Base-by-base conservation (phyloP, 2,888 invertebrate species). In the Malthinus seriepunctatus region DNA sequence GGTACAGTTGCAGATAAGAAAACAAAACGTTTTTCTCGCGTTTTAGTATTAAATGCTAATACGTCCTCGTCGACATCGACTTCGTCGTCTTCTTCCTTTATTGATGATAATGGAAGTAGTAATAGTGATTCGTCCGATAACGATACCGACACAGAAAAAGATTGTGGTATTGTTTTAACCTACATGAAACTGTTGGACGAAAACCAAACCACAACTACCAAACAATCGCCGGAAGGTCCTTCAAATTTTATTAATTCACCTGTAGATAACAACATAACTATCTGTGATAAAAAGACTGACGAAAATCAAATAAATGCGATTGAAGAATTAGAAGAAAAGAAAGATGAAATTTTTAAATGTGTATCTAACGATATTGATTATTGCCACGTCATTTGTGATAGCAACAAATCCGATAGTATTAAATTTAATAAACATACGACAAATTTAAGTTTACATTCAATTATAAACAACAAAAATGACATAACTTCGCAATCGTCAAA, bases 41-140 rank as follows among this genome's bases (percentile, higher is more conserved):
- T 88, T 11, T 88, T 88, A 71, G 84, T 88, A 1, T 87, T 88
- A 12, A 88, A 88, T 69, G 86, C 85, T 6, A 74, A 73, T 49
- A 80, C 79, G 12, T 82, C 84, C 49, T 85, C 85, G 6, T 85
- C 86, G 2, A 85, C 71, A 1, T 67, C 68, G 9, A 65, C 70
- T 11, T 66, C 63, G 4, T 65, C 68, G 9, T 63, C 84, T 0
- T 58, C 63, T 2, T 23, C 23, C 23, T 23, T 23, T 5, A 5
- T 23, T 1, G 14, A 45, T 7, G 35, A 48, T 32, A 51, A 62
- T 37, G 51, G 37, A 9, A 58, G 51, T 1, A 82, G 82, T 55
- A 84, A 85, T 39, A 84, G 81, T 47, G 83, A 86, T 67, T 85
- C 86, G 46, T 87, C 87, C 32, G 88, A 88, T 71, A 84, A 87